Conservation (phyloP, 2,888 invertebrate species). For the Parasteatoda lunata region DNA sequence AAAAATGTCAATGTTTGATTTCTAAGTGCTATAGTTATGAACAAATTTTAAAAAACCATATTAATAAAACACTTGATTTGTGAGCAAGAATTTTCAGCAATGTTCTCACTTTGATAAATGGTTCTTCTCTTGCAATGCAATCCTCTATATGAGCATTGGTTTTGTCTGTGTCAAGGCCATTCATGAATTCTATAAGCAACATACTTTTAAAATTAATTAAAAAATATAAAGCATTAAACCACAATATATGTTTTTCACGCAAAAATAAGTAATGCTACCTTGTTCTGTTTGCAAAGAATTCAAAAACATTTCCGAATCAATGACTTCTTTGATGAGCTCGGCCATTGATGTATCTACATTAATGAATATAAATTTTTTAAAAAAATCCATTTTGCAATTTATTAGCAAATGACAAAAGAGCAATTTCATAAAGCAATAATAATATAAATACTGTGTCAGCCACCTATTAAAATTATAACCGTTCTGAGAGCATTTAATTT, state of each 20-base stretch:
- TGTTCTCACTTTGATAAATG: conserved; percentile 81
- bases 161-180: conserved; percentile 93
- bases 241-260: background rate
- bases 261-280: conserved; percentile 22
- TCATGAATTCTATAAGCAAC: conserved; percentile 82
- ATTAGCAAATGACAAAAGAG: background rate
- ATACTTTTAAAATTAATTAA: no score
- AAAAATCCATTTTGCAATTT: no score
- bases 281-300: conserved; percentile 82
- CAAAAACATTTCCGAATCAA: conserved; percentile 84
- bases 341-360: conserved; percentile 90
- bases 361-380: conserved; percentile 42
- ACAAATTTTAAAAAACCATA: background rate
- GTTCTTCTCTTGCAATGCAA: conserved; percentile 88
- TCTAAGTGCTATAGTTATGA: background rate
- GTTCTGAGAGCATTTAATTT: no score
- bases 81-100: background rate
- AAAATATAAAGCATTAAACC: conserved; percentile 6
- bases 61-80: background rate
- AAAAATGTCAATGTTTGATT: background rate
- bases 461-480: no score
- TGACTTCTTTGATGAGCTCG: conserved; percentile 91
- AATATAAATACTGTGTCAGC: no score
- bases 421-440: background rate
- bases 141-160: conserved; percentile 92